phyloP scores from a whole-genome alignment of 2,797 vertebrate genomes.

The Pipistrellus nathusii region DNA sequence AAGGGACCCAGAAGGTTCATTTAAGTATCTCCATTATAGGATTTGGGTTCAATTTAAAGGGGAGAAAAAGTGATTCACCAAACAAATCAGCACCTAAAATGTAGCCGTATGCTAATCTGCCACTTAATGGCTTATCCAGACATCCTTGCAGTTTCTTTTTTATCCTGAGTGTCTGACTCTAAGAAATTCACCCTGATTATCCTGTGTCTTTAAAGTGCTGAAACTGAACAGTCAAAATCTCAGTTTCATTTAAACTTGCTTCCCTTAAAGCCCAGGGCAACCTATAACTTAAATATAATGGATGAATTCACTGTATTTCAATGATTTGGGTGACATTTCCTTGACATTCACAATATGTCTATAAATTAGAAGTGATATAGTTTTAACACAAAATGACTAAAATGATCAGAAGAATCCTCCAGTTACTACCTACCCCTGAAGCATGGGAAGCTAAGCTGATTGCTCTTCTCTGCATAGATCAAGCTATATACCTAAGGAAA shows the following conservation, averaged over 20 bases:
- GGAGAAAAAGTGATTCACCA: slow-evolving; percentile 64
- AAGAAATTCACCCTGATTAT: slow-evolving; percentile 81
- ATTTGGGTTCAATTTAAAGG: slow-evolving; percentile 71
- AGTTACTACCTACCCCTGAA: slow-evolving; percentile 52
- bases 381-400: slow-evolving; percentile 81
- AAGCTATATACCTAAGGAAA: slow-evolving; percentile 27
- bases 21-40: slow-evolving; percentile 75
- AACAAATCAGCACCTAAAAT: slow-evolving; percentile 73
- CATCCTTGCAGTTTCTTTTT: slow-evolving; percentile 68
- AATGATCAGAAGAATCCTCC: slow-evolving; percentile 78
- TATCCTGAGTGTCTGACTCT: slow-evolving; percentile 70
- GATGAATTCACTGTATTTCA: slow-evolving; percentile 78
- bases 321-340: slow-evolving; percentile 82
- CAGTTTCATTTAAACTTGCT: slow-evolving; percentile 71
- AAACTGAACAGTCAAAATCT: slow-evolving; percentile 76
- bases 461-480: slow-evolving; percentile 60
- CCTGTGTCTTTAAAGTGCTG: slow-evolving; percentile 75
- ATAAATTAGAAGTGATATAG: slow-evolving; percentile 80
- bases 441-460: slow-evolving; percentile 53
- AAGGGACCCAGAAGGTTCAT: slow-evolving; percentile 74
- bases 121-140: slow-evolving; percentile 73
- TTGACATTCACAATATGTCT: slow-evolving; percentile 82
- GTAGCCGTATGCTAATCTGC: slow-evolving; percentile 63
- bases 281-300: slow-evolving; percentile 78
- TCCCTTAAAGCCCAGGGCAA: slow-evolving; percentile 73